phyloP scores from a whole-genome alignment of 1,140 invertebrate genomes.

The Hyposmocoma kahamanoa region DNA sequence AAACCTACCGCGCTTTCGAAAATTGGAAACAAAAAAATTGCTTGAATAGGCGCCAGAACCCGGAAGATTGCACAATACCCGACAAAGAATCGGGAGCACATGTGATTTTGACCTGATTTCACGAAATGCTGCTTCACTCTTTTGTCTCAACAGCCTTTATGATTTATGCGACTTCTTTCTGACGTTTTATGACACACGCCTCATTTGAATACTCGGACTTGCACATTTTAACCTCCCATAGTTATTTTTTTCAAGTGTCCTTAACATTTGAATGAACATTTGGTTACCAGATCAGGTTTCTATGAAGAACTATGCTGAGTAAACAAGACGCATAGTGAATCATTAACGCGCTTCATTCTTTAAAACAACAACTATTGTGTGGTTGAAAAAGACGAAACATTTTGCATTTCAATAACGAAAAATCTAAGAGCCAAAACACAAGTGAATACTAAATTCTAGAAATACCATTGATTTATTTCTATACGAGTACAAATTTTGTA shows the following conservation, averaged over 20 bases:
- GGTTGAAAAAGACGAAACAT: neutral
- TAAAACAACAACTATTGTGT: constrained; percentile 14
- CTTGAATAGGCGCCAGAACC: constrained; percentile 41
- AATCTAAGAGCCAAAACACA: neutral
- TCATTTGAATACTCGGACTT: constrained; percentile 68
- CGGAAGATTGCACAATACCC: constrained; percentile 65
- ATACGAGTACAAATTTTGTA: too few species aligned
- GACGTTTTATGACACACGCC: constrained; percentile 67
- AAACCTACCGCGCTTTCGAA: constrained; percentile 9
- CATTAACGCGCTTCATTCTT: constrained; percentile 30
- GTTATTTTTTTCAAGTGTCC: constrained; percentile 54
- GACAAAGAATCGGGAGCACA: constrained; percentile 57
- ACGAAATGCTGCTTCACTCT: constrained; percentile 50
- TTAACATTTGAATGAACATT: constrained; percentile 70
- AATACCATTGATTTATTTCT: too few species aligned
- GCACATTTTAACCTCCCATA: constrained; percentile 58
- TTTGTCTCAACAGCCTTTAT: constrained; percentile 56
- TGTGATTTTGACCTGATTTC: constrained; percentile 70
- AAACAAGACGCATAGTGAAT: constrained; percentile 41
- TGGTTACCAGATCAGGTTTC: constrained; percentile 70
- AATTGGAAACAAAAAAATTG: constrained; percentile 40
- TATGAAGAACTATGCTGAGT: constrained; percentile 47
- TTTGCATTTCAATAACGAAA: constrained; percentile 26
- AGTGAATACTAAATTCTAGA: too few species aligned
- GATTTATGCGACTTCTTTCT: constrained; percentile 68